Conservation (phyloP, 2,113 vertebrate genomes). For the Quiscalus mexicanus region DNA sequence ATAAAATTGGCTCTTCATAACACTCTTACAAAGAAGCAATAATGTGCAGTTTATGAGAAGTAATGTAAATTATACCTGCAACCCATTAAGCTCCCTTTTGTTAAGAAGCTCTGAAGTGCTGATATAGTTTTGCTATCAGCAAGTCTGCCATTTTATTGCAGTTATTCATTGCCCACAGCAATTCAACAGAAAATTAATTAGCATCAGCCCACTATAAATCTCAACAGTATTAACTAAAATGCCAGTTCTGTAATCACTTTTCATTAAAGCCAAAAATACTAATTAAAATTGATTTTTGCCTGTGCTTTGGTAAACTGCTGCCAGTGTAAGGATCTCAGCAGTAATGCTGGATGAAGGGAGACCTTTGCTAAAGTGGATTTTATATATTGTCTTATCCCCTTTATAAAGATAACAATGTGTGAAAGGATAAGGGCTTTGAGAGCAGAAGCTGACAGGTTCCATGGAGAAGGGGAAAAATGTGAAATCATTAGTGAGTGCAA, state of each 20-base stretch:
- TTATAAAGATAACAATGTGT: constrained; percentile 76
- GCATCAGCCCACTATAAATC: constrained; percentile 79
- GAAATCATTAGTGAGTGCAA: constrained; percentile 17
- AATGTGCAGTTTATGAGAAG: constrained; percentile 63
- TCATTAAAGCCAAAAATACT: constrained; percentile 85
- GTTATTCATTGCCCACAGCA: constrained; percentile 71
- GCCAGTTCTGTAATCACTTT: constrained; percentile 84
- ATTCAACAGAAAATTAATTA: constrained; percentile 84
- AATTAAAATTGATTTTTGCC: constrained; percentile 86
- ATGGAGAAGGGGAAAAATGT: neutral
- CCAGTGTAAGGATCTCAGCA: constrained; percentile 69
- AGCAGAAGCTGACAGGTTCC: constrained; percentile 30
- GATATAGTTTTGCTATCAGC: constrained; percentile 72
- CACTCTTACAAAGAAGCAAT: constrained; percentile 63
- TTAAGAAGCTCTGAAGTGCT: constrained; percentile 73
- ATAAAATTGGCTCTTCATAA: constrained; percentile 44
- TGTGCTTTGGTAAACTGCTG: constrained; percentile 76
- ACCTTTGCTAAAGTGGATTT: constrained; percentile 78
- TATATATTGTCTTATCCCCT: constrained; percentile 65
- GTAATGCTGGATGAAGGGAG: constrained; percentile 61
- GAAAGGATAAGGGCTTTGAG: constrained; percentile 57
- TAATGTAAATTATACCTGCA: constrained; percentile 71
- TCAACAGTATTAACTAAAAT: constrained; percentile 82
- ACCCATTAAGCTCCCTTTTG: constrained; percentile 71
- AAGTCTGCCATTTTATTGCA: constrained; percentile 74